A percentile compares a stretch with the other conserved stretches of the same genome.
Conservation (phyloP, 1,140 invertebrate species). For the Neodiprion virginianus region DNA sequence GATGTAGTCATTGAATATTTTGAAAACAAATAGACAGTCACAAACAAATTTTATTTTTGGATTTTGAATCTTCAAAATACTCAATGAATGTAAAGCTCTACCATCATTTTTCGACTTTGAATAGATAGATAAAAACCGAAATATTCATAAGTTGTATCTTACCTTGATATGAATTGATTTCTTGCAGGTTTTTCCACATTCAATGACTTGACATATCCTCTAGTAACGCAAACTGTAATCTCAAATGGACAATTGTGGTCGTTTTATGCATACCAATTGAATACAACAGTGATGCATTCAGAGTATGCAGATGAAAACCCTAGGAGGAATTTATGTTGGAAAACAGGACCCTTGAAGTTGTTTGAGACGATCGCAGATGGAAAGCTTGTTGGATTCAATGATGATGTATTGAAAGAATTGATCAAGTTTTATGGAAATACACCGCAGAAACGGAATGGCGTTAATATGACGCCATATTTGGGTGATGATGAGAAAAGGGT, state of each 20-base stretch:
- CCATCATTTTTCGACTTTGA: background rate
- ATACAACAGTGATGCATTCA: constrained; percentile 76
- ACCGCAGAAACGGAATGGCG: constrained; percentile 66
- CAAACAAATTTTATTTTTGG: background rate
- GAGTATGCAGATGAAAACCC: constrained; percentile 70
- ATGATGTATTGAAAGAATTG: constrained; percentile 76
- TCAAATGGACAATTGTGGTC: constrained; percentile 85
- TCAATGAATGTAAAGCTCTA: constrained; percentile 33
- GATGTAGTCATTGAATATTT: too few relatives aligned
- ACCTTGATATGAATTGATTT: too few relatives aligned
- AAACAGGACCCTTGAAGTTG: constrained; percentile 73
- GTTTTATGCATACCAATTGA: constrained; percentile 88
- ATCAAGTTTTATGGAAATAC: constrained; percentile 78
- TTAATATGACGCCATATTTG: constrained; percentile 79
- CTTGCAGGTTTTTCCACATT: constrained; percentile 81
- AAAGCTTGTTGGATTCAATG: constrained; percentile 81
- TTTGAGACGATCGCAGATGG: constrained; percentile 78
- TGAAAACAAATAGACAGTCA: background rate
- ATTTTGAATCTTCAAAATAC: constrained; percentile 70
- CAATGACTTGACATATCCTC: constrained; percentile 87
- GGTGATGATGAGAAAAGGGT: constrained; percentile 64
- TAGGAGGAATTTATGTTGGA: constrained; percentile 82
- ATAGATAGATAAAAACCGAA: too few relatives aligned
- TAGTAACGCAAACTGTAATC: constrained; percentile 83
- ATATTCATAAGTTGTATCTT: too few relatives aligned